phyloP scores from a whole-genome alignment of 2,113 vertebrate species.

The Lophura nycthemera region DNA sequence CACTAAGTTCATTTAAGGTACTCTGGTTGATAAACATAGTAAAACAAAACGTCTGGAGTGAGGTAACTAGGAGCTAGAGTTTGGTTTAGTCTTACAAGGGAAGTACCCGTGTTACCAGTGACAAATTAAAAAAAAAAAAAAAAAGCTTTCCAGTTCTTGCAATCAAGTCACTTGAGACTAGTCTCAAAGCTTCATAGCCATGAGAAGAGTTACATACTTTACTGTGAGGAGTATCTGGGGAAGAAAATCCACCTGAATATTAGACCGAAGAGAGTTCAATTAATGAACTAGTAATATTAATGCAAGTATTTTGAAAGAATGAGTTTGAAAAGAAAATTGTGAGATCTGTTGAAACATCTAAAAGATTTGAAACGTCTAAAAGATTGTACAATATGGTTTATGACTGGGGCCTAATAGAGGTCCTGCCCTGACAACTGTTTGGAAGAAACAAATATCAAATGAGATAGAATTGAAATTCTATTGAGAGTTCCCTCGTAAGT shows the following conservation, averaged over 20 bases:
- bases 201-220: background rate
- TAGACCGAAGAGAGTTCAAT: background rate
- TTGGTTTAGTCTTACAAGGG: background rate
- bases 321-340: background rate
- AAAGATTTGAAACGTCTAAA: background rate
- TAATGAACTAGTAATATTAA: background rate
- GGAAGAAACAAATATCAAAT: background rate
- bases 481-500: background rate
- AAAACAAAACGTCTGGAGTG: background rate
- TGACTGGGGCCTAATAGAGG: no score
- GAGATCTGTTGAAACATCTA: background rate
- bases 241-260: background rate
- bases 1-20: background rate
- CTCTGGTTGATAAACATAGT: background rate
- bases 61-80: background rate
- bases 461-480: background rate
- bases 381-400: background rate
- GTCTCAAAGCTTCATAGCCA: background rate
- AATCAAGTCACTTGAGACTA: conserved; percentile 5
- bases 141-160: background rate
- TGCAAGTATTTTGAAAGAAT: background rate
- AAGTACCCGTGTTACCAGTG: background rate
- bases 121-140: background rate
- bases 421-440: no score
- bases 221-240: background rate